Evolutionary conservation across 2,888 invertebrate species (phyloP).

Genomic region (Agrotis segetum): DNA sequence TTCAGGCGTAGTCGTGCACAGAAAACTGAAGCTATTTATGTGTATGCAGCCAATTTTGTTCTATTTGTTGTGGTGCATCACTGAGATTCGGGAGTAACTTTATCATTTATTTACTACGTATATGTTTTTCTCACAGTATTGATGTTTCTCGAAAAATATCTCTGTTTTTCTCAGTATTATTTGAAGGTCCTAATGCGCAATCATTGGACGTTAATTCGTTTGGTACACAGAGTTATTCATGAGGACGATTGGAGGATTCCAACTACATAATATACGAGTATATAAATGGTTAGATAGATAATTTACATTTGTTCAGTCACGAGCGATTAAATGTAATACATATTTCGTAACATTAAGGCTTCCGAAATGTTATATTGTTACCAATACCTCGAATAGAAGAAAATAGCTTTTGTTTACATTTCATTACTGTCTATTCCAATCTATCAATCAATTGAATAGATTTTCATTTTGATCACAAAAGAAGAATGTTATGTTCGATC

Average conservation of each 20-base stretch:
- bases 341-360: too few relatives aligned
- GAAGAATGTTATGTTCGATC: too few relatives aligned
- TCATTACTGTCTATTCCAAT: too few relatives aligned
- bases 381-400: too few relatives aligned
- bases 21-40: slow-evolving; percentile 63
- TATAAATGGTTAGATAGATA: background rate
- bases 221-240: slow-evolving; percentile 30
- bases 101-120: slow-evolving; percentile 33
- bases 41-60: slow-evolving; percentile 55
- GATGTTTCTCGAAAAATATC: slow-evolving; percentile 23
- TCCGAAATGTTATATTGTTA: too few relatives aligned
- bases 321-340: too few relatives aligned
- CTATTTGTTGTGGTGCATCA: slow-evolving; percentile 38
- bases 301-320: background rate
- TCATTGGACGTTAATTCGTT: slow-evolving; percentile 19
- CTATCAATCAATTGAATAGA: too few relatives aligned
- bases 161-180: slow-evolving; percentile 11
- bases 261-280: background rate
- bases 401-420: too few relatives aligned
- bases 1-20: slow-evolving; percentile 57
- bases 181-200: slow-evolving; percentile 9
- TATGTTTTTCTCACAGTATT: slow-evolving; percentile 12
- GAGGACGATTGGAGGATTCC: slow-evolving; percentile 1
- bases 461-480: too few relatives aligned
- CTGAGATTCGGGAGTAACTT: slow-evolving; percentile 33